Conservation (phyloP, 2,797 vertebrate species). For the Pantherophis vulpinus region DNA sequence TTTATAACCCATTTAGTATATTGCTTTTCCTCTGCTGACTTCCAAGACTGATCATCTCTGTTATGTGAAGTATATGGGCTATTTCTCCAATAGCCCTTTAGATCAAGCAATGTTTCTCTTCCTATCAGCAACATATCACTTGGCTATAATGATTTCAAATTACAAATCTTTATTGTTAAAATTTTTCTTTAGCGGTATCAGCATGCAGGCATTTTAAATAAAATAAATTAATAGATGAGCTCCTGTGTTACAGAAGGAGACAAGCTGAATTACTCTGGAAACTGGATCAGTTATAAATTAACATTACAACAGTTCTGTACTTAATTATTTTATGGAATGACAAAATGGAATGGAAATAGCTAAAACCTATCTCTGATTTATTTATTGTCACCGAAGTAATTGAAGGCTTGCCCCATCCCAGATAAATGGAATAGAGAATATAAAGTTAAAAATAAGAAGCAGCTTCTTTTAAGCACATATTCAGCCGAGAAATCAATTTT, state of each 20-base stretch:
- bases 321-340: neutral
- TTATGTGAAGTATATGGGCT: neutral
- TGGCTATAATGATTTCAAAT: constrained; percentile 18
- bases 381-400: neutral
- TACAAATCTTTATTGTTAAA: neutral
- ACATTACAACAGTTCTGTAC: rapidly evolving
- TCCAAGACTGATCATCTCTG: rapidly evolving
- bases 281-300: constrained; percentile 43
- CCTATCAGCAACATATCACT: constrained; percentile 34
- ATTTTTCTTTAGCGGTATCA: neutral
- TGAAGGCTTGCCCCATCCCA: neutral
- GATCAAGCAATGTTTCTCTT: constrained; percentile 36
- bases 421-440: neutral
- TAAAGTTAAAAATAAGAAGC: neutral
- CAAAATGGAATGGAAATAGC: neutral
- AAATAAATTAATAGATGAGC: constrained; percentile 34
- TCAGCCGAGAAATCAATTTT: neutral
- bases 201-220: neutral
- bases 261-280: constrained; percentile 43
- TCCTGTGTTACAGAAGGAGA: constrained; percentile 34
- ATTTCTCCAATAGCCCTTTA: constrained; percentile 8
- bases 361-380: neutral
- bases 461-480: neutral
- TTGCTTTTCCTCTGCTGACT: neutral
- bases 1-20: neutral